phyloP scores from a whole-genome alignment of 2,797 vertebrate species.

The Pteronotus mesoamericanus region DNA sequence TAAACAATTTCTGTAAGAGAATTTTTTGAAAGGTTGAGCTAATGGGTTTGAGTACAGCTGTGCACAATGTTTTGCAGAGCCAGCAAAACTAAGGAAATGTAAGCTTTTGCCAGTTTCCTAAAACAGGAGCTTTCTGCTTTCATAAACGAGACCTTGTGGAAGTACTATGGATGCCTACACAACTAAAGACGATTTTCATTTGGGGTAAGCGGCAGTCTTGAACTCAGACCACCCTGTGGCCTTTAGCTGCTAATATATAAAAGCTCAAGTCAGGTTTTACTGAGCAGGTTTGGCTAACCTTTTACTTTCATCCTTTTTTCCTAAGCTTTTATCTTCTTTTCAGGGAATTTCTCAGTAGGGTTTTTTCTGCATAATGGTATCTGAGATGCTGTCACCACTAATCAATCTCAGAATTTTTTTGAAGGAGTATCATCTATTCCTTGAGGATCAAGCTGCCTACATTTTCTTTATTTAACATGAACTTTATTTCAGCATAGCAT shows the following conservation, averaged over 20 bases:
- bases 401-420: conserved; percentile 48
- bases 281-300: conserved; percentile 43
- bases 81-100: conserved; percentile 61
- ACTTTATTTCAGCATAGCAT: neutral
- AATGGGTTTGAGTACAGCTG: conserved; percentile 63
- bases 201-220: neutral
- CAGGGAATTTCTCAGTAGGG: conserved; percentile 40
- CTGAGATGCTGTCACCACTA: conserved; percentile 61
- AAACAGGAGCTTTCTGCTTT: neutral
- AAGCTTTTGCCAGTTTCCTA: conserved; percentile 56
- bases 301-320: conserved; percentile 51
- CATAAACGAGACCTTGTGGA: neutral
- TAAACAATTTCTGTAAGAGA: conserved; percentile 56
- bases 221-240: neutral
- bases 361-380: conserved; percentile 62
- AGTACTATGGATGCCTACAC: neutral
- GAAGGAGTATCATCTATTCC: neutral
- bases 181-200: neutral
- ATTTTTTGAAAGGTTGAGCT: conserved; percentile 66
- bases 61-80: conserved; percentile 60
- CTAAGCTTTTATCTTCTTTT: conserved; percentile 57
- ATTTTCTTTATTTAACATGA: conserved; percentile 51
- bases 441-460: conserved; percentile 2
- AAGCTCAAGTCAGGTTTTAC: conserved; percentile 45
- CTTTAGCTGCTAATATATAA: conserved; percentile 19